These are phyloP conservation scores for Leptopterna dolabrata DNA, from an alignment of 2,888 invertebrate genomes.

Conservation along the genomic window DNA sequence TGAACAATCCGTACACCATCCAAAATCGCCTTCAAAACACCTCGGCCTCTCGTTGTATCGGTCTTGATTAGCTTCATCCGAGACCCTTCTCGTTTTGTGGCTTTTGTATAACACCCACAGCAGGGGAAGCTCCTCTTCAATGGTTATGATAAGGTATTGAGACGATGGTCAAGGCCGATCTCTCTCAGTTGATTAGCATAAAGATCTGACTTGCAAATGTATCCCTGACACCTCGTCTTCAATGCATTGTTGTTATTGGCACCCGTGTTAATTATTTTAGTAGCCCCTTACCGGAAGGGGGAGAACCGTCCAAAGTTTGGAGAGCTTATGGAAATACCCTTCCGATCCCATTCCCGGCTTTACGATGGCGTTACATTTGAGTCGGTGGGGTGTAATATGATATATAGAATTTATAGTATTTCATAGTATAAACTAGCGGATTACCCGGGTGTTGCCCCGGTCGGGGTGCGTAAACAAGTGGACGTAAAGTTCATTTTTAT, in stretches of 20 bases:
- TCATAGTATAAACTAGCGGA: too few relatives aligned
- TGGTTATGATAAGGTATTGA: neutral
- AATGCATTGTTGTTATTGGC: slow-evolving; percentile 7
- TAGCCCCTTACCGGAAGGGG: neutral
- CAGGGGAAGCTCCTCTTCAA: neutral
- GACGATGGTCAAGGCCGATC: neutral
- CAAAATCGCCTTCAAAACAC: too few relatives aligned
- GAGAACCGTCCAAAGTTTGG: neutral
- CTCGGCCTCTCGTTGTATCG: neutral
- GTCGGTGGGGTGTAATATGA: too few relatives aligned
- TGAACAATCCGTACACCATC: too few relatives aligned
- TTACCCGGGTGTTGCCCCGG: too few relatives aligned
- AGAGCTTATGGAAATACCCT: neutral
- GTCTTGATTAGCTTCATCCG: neutral
- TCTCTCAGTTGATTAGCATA: neutral
- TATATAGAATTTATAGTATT: too few relatives aligned
- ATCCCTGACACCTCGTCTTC: neutral
- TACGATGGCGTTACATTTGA: too few relatives aligned
- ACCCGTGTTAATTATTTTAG: slow-evolving; percentile 18
- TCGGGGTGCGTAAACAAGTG: too few relatives aligned
- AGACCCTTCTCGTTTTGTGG: neutral
- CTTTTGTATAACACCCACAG: neutral
- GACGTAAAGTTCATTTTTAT: too few relatives aligned
- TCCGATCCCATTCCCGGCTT: too few relatives aligned
- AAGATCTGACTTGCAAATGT: slow-evolving; percentile 26